Conservation (phyloP, 2,888 invertebrate genomes). For the Drosophila tripunctata region DNA sequence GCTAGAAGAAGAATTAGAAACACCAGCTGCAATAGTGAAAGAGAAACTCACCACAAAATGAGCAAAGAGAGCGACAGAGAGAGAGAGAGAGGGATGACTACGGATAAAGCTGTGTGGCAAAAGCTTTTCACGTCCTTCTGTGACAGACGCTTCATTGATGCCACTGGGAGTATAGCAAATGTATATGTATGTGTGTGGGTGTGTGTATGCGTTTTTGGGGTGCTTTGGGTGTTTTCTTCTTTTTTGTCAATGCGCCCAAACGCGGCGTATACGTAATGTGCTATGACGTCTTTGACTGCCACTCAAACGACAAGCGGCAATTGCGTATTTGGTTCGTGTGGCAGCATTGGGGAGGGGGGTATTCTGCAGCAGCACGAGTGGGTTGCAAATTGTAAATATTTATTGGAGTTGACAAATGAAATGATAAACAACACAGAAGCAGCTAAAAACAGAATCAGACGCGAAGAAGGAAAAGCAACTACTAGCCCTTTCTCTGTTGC, state of each 20-base stretch:
- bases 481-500: neutral
- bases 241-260: constrained; percentile 11
- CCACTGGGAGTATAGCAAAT: constrained; percentile 8
- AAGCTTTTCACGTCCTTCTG: constrained; percentile 66
- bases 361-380: neutral
- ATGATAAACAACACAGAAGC: constrained; percentile 1
- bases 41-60: constrained; percentile 60
- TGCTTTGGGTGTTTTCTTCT: constrained; percentile 1
- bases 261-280: constrained; percentile 74
- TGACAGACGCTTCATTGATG: constrained; percentile 64
- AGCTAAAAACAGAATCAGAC: constrained; percentile 5
- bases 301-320: constrained; percentile 17
- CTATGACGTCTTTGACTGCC: constrained; percentile 70
- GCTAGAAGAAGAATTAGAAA: constrained; percentile 60
- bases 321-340: constrained; percentile 39
- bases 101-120: constrained; percentile 21
- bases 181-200: neutral
- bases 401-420: constrained; percentile 21
- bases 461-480: no score
- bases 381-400: constrained; percentile 26
- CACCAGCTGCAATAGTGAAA: constrained; percentile 29
- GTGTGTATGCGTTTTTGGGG: constrained; percentile 1
- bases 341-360: neutral
- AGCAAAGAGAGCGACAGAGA: constrained; percentile 8
- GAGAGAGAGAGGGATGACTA: constrained; percentile 11